Percentiles rank a stretch among this genome's conserved stretches.
These are phyloP conservation scores for Doryteuthis pealeii DNA, from an alignment of 1,140 invertebrate genomes.

Conservation along the genomic window DNA sequence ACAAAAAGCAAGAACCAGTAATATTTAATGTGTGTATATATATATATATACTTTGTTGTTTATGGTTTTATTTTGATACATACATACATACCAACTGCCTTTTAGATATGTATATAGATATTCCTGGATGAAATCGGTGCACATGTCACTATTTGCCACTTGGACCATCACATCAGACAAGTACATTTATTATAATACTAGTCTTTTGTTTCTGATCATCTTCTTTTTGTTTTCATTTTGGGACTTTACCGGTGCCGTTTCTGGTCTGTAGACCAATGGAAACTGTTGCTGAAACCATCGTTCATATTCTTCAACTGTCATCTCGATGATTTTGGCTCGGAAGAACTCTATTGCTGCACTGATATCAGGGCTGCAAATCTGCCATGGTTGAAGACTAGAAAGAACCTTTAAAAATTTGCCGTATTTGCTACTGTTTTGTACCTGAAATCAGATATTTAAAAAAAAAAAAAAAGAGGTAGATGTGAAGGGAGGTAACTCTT, in stretches of 20 bases:
- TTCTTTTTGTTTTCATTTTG: too few relatives aligned
- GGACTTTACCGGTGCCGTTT: constrained; percentile 27
- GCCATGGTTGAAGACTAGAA: constrained; percentile 51
- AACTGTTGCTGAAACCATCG: constrained; percentile 55
- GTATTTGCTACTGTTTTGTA: constrained; percentile 49
- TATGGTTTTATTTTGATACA: too few relatives aligned
- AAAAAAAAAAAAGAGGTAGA: constrained; percentile 8
- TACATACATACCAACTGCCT: too few relatives aligned
- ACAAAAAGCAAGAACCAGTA: too few relatives aligned
- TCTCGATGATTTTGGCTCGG: constrained; percentile 55
- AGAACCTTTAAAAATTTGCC: constrained; percentile 56
- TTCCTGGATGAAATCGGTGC: too few relatives aligned
- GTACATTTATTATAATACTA: too few relatives aligned
- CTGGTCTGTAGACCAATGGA: constrained; percentile 46
- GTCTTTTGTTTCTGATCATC: too few relatives aligned
- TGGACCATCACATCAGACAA: too few relatives aligned
- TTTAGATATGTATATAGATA: too few relatives aligned
- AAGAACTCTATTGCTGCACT: constrained; percentile 59
- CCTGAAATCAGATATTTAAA: constrained; percentile 31
- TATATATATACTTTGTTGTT: too few relatives aligned
- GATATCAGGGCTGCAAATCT: constrained; percentile 58
- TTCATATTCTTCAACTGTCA: constrained; percentile 57
- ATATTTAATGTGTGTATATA: too few relatives aligned
- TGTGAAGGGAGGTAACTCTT: neutral
- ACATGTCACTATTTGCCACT: too few relatives aligned